Evolutionary conservation across 2,797 vertebrate genomes (phyloP).

Genomic region (Enteromius mattozi): DNA sequence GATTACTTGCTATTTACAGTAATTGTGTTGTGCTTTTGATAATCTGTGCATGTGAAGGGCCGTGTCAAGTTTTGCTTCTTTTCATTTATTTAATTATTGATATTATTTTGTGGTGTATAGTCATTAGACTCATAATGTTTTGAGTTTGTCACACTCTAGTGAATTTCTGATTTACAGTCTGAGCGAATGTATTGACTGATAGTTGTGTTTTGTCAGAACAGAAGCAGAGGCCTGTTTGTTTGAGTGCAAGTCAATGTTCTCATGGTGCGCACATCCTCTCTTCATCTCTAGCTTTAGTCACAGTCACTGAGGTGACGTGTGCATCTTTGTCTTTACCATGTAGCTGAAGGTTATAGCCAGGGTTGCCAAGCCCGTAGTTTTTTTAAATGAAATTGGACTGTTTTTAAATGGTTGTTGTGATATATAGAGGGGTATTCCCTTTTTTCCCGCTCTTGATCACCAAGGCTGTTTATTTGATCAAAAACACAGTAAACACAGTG

Average conservation of each 20-base stretch:
- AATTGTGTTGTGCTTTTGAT: conserved; percentile 5
- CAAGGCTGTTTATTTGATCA: not conserved
- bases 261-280: not conserved
- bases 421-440: not conserved
- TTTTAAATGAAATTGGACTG: not conserved
- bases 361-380: not conserved
- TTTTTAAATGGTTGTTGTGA: not conserved
- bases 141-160: not conserved
- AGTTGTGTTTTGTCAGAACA: conserved; percentile 6
- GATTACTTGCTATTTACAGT: not conserved
- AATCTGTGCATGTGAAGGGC: not conserved
- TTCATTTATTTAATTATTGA: not conserved
- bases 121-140: not conserved
- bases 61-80: not conserved
- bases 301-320: conserved; percentile 1
- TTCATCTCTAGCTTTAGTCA: conserved; percentile 25
- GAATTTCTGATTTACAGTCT: not conserved
- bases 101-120: not conserved
- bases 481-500: not conserved
- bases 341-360: conserved; percentile 54
- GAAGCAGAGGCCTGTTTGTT: conserved; percentile 27
- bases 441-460: not conserved
- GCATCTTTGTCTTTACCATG: conserved; percentile 44
- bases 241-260: conserved; percentile 22
- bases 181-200: conserved; percentile 2